Evolutionary conservation across 2,888 invertebrate species (phyloP).

Genomic region (Drosophila mulleri): DNA sequence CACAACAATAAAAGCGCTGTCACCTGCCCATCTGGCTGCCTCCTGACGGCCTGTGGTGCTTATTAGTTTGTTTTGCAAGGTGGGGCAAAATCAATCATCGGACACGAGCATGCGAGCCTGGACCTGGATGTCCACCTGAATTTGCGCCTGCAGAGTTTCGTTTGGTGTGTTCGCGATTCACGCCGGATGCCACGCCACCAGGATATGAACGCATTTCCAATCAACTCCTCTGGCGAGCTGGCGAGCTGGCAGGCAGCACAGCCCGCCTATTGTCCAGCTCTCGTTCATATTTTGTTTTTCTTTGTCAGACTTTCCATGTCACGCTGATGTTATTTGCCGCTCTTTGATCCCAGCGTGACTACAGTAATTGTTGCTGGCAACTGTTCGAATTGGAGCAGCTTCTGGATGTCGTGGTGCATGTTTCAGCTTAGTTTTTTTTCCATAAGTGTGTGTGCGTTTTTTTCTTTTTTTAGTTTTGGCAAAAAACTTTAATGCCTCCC

Average conservation of each 20-base stretch:
- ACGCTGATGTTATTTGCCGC: slow-evolving; percentile 25
- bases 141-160: slow-evolving; percentile 48
- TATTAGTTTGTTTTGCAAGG: slow-evolving; percentile 75
- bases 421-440: slow-evolving; percentile 3
- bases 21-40: slow-evolving; percentile 13
- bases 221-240: slow-evolving; percentile 13
- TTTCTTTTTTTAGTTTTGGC: slow-evolving; percentile 2
- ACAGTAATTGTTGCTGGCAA: slow-evolving; percentile 58
- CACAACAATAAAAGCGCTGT: slow-evolving; percentile 60
- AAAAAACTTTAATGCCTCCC: slow-evolving; percentile 39
- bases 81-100: slow-evolving; percentile 69
- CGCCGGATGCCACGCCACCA: slow-evolving; percentile 62
- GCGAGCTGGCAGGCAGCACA: slow-evolving; percentile 1
- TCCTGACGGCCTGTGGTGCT: slow-evolving; percentile 38
- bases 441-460: neutral
- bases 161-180: slow-evolving; percentile 34
- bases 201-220: slow-evolving; percentile 69
- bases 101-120: slow-evolving; percentile 20
- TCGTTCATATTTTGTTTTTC: slow-evolving; percentile 14
- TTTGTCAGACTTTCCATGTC: slow-evolving; percentile 15
- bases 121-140: slow-evolving; percentile 47
- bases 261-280: slow-evolving; percentile 19
- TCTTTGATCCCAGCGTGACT: slow-evolving; percentile 75
- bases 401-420: neutral
- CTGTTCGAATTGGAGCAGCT: slow-evolving; percentile 5